Base-by-base conservation (phyloP, 2,113 vertebrate genomes). In the Forbesichthys papilliferus region DNA sequence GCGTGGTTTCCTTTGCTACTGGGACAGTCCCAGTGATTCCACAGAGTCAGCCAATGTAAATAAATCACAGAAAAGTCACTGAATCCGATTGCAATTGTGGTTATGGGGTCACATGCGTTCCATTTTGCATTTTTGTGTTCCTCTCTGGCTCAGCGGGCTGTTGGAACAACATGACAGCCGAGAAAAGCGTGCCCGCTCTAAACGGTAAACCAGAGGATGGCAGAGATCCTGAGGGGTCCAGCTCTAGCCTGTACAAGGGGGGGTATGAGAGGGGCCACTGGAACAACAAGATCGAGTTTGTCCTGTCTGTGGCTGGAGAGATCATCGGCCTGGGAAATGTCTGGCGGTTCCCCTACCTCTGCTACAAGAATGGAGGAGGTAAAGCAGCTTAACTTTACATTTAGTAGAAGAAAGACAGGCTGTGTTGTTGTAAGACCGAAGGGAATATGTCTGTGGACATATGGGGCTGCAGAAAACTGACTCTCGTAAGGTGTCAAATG, bases 351-450 rank as follows among this genome's bases (percentile, higher is more conserved):
- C 98, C 98, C 1, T 99, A 99, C 82, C 96, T 99, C 78, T 99
- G 98, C 91, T 99, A 99, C 93, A 99, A 99, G 90, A 99, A 99
- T 68, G 98, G 98, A 86, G 98, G 98, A 94, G 98, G 98, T 99
- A 93, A 95, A 94, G 66, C 64, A 3, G 9, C 7, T 42, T 42
- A 6, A 42, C 36, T 42, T 42, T 42, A 42, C 36, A 42, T 42
- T 42, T 27, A 5, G 36, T 42, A 42, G 2, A 2, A 42, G 36
- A 7, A 42, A 42, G 36, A 42, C 36, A 42, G 36, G 36, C 36
- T 42, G 36, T 42, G 36, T 42, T 42, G 7, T 8, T 42, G 36
- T 42, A 6, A 42, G 36, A 42, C 36, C 1, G 3, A 42, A 42
- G 36, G 36, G 36, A 42, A 42, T 5, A 42, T 8, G 36, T 42